Percentiles rank a stretch among this genome's conserved stretches.
Evolutionary conservation across 1,140 invertebrate genomes (phyloP).

Genomic region (Cyclargus thomasi): DNA sequence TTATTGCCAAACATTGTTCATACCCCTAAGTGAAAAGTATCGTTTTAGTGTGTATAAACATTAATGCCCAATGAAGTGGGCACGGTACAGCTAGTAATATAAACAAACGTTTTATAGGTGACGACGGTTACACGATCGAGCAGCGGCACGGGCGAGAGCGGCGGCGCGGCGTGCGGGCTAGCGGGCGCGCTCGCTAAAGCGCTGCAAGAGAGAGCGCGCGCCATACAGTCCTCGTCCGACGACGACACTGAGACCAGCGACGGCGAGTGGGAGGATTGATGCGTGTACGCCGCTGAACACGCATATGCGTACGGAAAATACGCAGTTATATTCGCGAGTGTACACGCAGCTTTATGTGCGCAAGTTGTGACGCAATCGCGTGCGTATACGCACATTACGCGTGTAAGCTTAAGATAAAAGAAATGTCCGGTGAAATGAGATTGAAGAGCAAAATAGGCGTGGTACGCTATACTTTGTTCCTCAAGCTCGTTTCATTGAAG

Average conservation of each 20-base stretch:
- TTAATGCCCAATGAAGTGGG: no score
- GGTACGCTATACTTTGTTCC: no score
- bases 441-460: no score
- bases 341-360: background rate
- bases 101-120: constrained; percentile 24
- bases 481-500: no score
- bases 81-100: background rate
- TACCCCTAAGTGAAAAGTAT: no score
- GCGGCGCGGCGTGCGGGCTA: constrained; percentile 76
- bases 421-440: no score
- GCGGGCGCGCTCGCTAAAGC: constrained; percentile 87
- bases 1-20: no score
- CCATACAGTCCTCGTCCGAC: constrained; percentile 79
- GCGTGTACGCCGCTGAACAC: constrained; percentile 8
- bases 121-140: constrained; percentile 43
- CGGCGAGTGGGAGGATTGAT: constrained; percentile 82
- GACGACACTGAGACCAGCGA: constrained; percentile 79
- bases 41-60: no score
- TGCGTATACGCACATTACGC: no score
- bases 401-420: no score
- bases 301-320: background rate
- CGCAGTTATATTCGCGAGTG: background rate
- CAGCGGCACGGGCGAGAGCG: constrained; percentile 34
- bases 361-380: no score
- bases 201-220: constrained; percentile 82